phyloP scores from a whole-genome alignment of 2,888 invertebrate genomes.

The Apamea anceps region DNA sequence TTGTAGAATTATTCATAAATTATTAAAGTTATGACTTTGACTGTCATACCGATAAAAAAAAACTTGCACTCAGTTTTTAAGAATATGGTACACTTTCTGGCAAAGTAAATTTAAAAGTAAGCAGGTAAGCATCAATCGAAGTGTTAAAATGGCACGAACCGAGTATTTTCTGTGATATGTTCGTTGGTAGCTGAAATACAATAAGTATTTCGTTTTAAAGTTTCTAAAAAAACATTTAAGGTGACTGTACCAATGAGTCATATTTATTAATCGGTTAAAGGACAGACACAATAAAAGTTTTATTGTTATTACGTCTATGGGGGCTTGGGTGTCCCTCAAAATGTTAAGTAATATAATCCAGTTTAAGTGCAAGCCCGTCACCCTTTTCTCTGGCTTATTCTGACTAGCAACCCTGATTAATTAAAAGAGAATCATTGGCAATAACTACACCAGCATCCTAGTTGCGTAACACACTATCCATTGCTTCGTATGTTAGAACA shows the following conservation, averaged over 20 bases:
- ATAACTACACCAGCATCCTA: neutral
- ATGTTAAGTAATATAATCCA: neutral
- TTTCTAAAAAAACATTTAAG: neutral
- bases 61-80: conserved; percentile 13
- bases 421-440: neutral
- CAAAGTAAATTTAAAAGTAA: neutral
- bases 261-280: neutral
- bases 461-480: neutral
- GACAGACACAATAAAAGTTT: neutral
- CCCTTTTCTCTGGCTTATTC: neutral
- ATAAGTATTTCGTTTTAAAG: conserved; percentile 6
- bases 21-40: neutral
- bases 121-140: conserved; percentile 9
- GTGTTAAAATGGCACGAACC: conserved; percentile 38
- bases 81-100: conserved; percentile 2
- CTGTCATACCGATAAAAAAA: conserved; percentile 7
- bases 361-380: neutral
- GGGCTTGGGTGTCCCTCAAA: neutral
- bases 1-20: conserved; percentile 21
- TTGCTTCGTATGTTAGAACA: neutral
- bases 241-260: neutral
- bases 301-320: neutral
- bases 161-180: conserved; percentile 42
- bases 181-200: conserved; percentile 24
- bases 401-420: conserved; percentile 1